phyloP scores from a whole-genome alignment of 1,140 invertebrate species.

The Xylocopa sonorina region DNA sequence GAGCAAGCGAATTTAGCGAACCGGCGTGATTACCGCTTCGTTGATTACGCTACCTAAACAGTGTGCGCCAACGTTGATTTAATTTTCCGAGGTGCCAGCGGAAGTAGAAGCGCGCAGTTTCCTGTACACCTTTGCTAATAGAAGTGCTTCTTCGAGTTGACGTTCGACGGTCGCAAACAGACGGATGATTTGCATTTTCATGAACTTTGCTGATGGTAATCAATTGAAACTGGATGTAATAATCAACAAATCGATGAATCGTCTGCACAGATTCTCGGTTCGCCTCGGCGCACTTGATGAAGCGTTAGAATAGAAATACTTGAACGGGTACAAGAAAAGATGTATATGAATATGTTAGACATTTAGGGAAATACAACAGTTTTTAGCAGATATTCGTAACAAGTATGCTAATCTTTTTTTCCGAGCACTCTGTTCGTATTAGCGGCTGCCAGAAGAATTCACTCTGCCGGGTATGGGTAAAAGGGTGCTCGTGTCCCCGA shows the following conservation, averaged over 20 bases:
- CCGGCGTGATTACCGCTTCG: background rate
- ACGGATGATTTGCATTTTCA: background rate
- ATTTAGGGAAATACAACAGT: too few relatives aligned
- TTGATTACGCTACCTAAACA: background rate
- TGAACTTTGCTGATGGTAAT: background rate
- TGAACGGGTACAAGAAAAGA: too few relatives aligned
- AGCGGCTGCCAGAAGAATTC: too few relatives aligned
- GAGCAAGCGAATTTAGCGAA: background rate
- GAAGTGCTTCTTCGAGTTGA: background rate
- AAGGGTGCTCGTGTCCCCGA: background rate
- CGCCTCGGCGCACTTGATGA: too few relatives aligned
- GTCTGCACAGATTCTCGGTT: too few relatives aligned
- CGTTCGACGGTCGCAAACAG: background rate
- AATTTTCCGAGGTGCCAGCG: background rate
- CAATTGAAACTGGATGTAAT: background rate
- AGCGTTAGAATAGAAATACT: too few relatives aligned
- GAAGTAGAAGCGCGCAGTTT: background rate
- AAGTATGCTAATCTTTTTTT: too few relatives aligned
- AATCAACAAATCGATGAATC: conserved; percentile 1
- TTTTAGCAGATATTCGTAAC: too few relatives aligned
- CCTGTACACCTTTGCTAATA: too few relatives aligned
- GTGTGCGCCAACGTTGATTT: background rate
- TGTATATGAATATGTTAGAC: too few relatives aligned
- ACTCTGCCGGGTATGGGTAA: too few relatives aligned
- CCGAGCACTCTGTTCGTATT: too few relatives aligned